A percentile compares a stretch with the other conserved stretches of the same genome.
These are phyloP conservation scores for Coryphaenoides rupestris DNA, from an alignment of 2,113 vertebrate genomes.

Conservation along the genomic window DNA sequence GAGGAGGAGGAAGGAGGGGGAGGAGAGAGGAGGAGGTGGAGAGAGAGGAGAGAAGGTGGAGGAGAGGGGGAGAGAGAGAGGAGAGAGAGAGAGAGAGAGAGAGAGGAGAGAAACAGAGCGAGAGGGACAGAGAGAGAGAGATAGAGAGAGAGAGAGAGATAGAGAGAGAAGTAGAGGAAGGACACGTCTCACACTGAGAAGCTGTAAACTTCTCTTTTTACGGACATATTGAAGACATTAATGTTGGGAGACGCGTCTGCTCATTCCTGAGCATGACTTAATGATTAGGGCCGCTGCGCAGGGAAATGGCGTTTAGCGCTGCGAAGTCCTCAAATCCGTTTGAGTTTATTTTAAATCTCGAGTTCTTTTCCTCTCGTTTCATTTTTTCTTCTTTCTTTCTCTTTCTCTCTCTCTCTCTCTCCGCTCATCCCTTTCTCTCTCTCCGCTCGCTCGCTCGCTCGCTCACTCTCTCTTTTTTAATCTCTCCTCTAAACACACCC, in stretches of 20 bases:
- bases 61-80: too few species aligned
- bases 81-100: too few species aligned
- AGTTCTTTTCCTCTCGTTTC: constrained; percentile 29
- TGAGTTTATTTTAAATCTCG: too few species aligned
- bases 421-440: constrained; percentile 18
- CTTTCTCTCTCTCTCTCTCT: constrained; percentile 17
- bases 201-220: constrained; percentile 31
- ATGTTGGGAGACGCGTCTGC: constrained; percentile 55
- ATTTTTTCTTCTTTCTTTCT: constrained; percentile 18
- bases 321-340: constrained; percentile 45
- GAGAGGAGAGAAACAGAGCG: too few species aligned
- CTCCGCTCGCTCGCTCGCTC: background rate
- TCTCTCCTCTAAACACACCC: constrained; percentile 16
- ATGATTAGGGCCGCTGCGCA: constrained; percentile 57
- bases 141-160: too few species aligned
- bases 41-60: too few species aligned
- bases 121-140: too few species aligned
- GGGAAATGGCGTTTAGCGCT: constrained; percentile 41
- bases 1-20: too few species aligned
- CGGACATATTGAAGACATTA: constrained; percentile 70
- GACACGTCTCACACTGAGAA: too few species aligned
- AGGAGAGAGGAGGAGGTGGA: too few species aligned
- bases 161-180: too few species aligned
- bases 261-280: constrained; percentile 67
- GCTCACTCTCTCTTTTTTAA: constrained; percentile 19